Base-by-base conservation (phyloP, 2,797 vertebrate genomes). In the Macroramphosus scolopax region DNA sequence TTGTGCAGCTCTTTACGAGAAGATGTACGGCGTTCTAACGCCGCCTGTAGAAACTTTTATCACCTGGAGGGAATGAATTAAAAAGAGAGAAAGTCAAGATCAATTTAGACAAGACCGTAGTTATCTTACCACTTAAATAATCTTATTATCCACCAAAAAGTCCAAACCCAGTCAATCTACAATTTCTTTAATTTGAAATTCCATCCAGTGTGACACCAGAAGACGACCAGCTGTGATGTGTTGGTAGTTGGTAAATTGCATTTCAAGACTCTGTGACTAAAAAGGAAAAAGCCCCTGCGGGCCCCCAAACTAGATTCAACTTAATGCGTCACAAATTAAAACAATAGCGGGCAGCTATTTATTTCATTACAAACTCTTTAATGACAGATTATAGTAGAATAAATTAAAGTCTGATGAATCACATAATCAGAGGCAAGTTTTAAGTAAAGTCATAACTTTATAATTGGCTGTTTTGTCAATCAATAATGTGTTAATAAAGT, bases 1-100 rank as follows among this genome's bases (percentile, higher is more conserved):
- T 50, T 62, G 55, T 75, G 38, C 42, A 43, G 39, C 22, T 17
- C 15, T 26, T 48, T 52, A 44, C 17, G 24, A 47, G n/a, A n/a
- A 63, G 50, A 62, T 25, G 22, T 48, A 51, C 48, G 37, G n/a
- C 28, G 25, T 8, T 29, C 39, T 32, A 11, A 30, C 10, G 5
- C 2, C 17, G 28, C 34, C 12, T 2, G 2, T n/a, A 5, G 6
- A 55, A 59, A 48, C 37, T 24, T 64, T 64, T 47, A 64, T 67
- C 37, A 45, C 20, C n/a, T 1, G 12, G 32, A 43, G 16, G 4
- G 33, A 55, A 38, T 37, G 10, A 35, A 43, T 34, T 11, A 39
- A 52, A 56, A 49, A 42, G 33, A 29, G 14, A 42, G 11, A 8
- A 26, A 29, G 6, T 24, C 4, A 0, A 54, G 49, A 58, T 72